Evolutionary conservation across 2,113 vertebrate species (phyloP).

Genomic region (Serilophus lunatus): DNA sequence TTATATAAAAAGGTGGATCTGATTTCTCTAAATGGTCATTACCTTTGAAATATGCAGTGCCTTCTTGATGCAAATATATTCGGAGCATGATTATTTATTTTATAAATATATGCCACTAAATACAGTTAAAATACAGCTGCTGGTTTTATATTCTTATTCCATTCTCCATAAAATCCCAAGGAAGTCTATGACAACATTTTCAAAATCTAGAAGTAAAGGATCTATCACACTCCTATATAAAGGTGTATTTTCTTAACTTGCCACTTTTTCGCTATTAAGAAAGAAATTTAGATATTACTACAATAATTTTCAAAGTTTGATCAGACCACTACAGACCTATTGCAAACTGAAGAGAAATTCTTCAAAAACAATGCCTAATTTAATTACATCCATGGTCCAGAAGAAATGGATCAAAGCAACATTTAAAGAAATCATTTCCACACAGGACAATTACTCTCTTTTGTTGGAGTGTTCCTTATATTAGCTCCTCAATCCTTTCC

Average conservation of each 20-base stretch:
- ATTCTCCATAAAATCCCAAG: background rate
- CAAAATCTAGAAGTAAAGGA: conserved; percentile 3
- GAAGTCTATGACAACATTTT: background rate
- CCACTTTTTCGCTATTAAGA: background rate
- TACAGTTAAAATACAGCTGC: conserved; percentile 18
- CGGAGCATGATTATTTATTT: conserved; percentile 3
- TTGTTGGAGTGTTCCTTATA: background rate
- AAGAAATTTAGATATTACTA: background rate
- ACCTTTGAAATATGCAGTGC: background rate
- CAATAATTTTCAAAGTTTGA: background rate
- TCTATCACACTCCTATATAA: background rate
- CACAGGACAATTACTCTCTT: background rate
- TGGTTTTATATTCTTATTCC: background rate
- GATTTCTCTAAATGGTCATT: background rate
- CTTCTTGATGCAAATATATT: conserved; percentile 30
- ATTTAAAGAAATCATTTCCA: background rate
- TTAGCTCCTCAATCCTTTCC: background rate
- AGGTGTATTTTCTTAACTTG: background rate
- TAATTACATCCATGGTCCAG: background rate
- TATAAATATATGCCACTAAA: conserved; percentile 29
- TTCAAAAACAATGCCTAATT: background rate
- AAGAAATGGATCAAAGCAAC: background rate
- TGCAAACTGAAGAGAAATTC: background rate
- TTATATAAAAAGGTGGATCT: conserved; percentile 7
- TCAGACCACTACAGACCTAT: background rate